Percentiles rank a stretch among this genome's conserved stretches.
These are phyloP conservation scores for Xerus inauris DNA, from an alignment of 2,113 vertebrate species.

Conservation along the genomic window DNA sequence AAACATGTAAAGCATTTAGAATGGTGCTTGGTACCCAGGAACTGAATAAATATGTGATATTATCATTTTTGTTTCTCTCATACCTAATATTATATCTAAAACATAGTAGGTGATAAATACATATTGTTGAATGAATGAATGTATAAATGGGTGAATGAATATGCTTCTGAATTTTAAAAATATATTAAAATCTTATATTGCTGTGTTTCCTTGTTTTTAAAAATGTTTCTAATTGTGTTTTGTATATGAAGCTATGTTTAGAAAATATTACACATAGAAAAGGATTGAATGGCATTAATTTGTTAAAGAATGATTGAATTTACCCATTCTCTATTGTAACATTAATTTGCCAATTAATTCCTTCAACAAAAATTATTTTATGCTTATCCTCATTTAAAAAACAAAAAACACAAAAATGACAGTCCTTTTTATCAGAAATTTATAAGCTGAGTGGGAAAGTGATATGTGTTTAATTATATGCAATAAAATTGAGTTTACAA, in stretches of 20 bases:
- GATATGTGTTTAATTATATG: background rate
- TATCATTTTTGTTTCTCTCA: background rate
- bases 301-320: background rate
- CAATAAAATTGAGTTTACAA: background rate
- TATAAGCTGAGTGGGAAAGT: background rate
- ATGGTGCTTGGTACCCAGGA: background rate
- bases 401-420: background rate
- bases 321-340: background rate
- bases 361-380: background rate
- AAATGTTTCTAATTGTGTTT: background rate
- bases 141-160: background rate
- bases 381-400: background rate
- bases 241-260: background rate
- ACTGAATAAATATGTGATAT: slow-evolving; percentile 24
- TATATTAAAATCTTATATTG: background rate
- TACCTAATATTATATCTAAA: background rate
- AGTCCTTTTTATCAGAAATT: background rate
- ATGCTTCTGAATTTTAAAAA: background rate
- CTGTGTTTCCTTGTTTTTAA: background rate
- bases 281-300: background rate
- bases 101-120: background rate
- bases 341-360: background rate
- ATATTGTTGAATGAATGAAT: background rate
- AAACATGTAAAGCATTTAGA: background rate
- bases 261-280: background rate